Conservation (phyloP, 2,888 invertebrate species). For the Athripsodes cinereus region DNA sequence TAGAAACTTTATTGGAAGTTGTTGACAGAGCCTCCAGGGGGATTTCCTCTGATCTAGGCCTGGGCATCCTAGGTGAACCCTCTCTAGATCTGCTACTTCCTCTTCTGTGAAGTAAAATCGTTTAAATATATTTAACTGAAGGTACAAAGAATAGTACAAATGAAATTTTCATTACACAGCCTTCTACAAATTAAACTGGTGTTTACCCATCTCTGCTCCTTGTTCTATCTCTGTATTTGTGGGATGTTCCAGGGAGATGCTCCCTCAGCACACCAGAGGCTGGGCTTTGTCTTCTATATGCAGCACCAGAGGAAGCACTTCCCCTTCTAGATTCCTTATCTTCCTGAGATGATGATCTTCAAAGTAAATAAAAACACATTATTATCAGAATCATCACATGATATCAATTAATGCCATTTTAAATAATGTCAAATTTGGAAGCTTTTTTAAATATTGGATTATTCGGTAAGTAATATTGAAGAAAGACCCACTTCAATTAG, state of each 20-base stretch:
- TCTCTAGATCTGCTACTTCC: constrained; percentile 58
- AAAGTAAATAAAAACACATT: too few species aligned
- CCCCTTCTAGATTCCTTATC: constrained; percentile 17
- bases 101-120: constrained; percentile 28
- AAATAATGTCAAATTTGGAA: too few species aligned
- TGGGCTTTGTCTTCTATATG: constrained; percentile 23
- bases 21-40: constrained; percentile 72
- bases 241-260: constrained; percentile 32
- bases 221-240: constrained; percentile 29
- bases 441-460: too few species aligned
- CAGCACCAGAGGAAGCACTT: constrained; percentile 8
- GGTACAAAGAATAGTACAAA: background rate
- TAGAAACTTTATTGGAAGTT: constrained; percentile 17
- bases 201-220: constrained; percentile 27
- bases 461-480: too few species aligned
- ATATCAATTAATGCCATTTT: too few species aligned
- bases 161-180: background rate
- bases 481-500: too few species aligned
- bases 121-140: background rate
- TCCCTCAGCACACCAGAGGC: constrained; percentile 29
- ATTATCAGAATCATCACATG: too few species aligned
- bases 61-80: constrained; percentile 63
- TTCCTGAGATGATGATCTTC: background rate
- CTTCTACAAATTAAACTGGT: constrained; percentile 1
- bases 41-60: constrained; percentile 74